Percentiles rank a stretch among this genome's conserved stretches.
Conservation (phyloP, 2,797 vertebrate species). For the Bovichtus variegatus region DNA sequence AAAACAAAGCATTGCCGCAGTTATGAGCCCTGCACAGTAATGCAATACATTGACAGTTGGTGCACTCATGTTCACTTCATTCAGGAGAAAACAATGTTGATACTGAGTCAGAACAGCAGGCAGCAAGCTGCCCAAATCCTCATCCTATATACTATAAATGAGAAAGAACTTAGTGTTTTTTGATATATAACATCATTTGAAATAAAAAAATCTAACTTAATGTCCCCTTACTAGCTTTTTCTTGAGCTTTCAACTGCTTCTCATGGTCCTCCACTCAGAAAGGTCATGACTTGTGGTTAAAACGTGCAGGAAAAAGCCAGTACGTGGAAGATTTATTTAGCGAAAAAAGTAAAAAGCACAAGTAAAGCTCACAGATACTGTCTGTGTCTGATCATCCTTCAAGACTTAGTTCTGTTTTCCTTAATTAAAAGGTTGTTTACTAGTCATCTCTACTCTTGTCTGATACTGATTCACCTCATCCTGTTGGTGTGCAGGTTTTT, state of each 20-base stretch:
- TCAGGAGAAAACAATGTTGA: conserved; percentile 4
- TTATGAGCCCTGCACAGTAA: conserved; percentile 26
- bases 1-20: conserved; percentile 49
- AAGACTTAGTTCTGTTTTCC: background rate
- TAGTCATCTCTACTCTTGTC: background rate
- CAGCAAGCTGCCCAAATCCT: background rate
- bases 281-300: no score
- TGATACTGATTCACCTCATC: background rate
- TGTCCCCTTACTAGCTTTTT: background rate
- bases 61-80: conserved; percentile 10
- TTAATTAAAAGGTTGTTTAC: background rate
- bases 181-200: background rate
- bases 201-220: background rate
- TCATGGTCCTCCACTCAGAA: background rate
- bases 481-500: background rate
- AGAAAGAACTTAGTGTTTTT: background rate
- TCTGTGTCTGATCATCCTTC: background rate
- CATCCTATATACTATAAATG: background rate
- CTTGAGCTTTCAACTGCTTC: background rate
- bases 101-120: background rate
- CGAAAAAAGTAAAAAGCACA: background rate
- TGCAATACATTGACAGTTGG: conserved; percentile 21
- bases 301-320: background rate
- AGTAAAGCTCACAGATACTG: background rate
- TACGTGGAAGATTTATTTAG: background rate